Conservation (phyloP, 1,140 invertebrate genomes). For the Drosophila paulistorum region DNA sequence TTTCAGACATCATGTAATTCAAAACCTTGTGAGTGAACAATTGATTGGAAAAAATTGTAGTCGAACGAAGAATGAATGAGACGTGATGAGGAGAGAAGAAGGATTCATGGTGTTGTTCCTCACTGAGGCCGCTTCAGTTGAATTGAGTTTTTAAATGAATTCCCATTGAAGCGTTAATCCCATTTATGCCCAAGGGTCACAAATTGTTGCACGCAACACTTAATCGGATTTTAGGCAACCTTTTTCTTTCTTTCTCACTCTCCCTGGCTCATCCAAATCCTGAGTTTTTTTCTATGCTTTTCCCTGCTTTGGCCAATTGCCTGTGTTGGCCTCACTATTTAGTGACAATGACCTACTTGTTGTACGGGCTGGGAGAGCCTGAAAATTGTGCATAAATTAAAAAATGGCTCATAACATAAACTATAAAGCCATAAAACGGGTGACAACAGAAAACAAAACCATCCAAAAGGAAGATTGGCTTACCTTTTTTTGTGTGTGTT, state of each 20-base stretch:
- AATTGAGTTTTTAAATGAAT: slow-evolving; percentile 66
- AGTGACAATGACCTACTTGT: slow-evolving; percentile 76
- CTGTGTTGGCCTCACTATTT: slow-evolving; percentile 60
- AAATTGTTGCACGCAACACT: slow-evolving; percentile 63
- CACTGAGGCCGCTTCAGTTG: slow-evolving; percentile 30
- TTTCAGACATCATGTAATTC: slow-evolving; percentile 69
- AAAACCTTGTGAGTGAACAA: slow-evolving; percentile 67
- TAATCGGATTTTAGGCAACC: slow-evolving; percentile 66
- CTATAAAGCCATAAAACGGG: slow-evolving; percentile 65
- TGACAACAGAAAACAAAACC: slow-evolving; percentile 34
- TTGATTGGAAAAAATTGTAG: slow-evolving; percentile 65
- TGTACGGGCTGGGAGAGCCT: slow-evolving; percentile 35
- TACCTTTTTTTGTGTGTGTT: slow-evolving; percentile 21
- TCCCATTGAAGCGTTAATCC: slow-evolving; percentile 78
- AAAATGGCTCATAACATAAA: slow-evolving; percentile 68
- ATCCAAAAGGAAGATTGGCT: slow-evolving; percentile 48
- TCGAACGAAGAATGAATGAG: not conserved
- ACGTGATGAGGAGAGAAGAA: slow-evolving; percentile 17
- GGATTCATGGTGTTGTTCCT: slow-evolving; percentile 43
- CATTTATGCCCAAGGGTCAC: slow-evolving; percentile 61
- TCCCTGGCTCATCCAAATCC: not conserved
- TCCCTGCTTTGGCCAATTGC: slow-evolving; percentile 51
- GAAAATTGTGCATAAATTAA: slow-evolving; percentile 78
- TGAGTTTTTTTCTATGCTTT: not conserved
- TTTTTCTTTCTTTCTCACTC: slow-evolving; percentile 13